These are phyloP conservation scores for Cataglyphis rosenhaueri DNA, from an alignment of 2,888 invertebrate species.

Conservation along the genomic window DNA sequence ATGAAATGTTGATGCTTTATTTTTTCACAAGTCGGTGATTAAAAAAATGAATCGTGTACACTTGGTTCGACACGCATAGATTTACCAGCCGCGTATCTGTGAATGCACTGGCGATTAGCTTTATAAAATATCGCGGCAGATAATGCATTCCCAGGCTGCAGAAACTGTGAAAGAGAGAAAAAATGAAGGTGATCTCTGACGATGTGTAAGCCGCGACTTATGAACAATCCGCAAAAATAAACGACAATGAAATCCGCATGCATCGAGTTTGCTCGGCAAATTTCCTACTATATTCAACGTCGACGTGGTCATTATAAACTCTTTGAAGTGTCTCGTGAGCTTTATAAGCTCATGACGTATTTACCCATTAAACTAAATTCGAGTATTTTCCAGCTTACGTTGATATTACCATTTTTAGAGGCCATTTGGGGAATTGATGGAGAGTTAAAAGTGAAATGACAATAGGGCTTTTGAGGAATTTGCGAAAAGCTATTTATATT, in stretches of 20 bases:
- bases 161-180: constrained; percentile 26
- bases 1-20: neutral
- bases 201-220: constrained; percentile 31
- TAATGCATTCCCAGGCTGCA: constrained; percentile 33
- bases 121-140: constrained; percentile 52
- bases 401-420: constrained; percentile 8
- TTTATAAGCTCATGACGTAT: constrained; percentile 8
- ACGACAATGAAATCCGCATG: constrained; percentile 37
- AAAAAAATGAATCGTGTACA: neutral
- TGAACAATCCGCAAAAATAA: constrained; percentile 51
- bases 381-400: neutral
- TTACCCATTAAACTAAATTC: constrained; percentile 21
- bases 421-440: neutral
- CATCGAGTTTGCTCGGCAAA: constrained; percentile 35
- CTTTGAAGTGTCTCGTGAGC: constrained; percentile 17
- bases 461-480: constrained; percentile 19
- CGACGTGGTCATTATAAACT: constrained; percentile 21
- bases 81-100: constrained; percentile 34
- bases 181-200: constrained; percentile 28
- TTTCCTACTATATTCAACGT: neutral
- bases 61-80: neutral
- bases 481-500: constrained; percentile 5
- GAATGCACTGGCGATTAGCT: constrained; percentile 59
- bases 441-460: constrained; percentile 4
- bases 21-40: neutral